Base-by-base conservation (phyloP, 2,113 vertebrate genomes). In the Ictalurus furcatus region DNA sequence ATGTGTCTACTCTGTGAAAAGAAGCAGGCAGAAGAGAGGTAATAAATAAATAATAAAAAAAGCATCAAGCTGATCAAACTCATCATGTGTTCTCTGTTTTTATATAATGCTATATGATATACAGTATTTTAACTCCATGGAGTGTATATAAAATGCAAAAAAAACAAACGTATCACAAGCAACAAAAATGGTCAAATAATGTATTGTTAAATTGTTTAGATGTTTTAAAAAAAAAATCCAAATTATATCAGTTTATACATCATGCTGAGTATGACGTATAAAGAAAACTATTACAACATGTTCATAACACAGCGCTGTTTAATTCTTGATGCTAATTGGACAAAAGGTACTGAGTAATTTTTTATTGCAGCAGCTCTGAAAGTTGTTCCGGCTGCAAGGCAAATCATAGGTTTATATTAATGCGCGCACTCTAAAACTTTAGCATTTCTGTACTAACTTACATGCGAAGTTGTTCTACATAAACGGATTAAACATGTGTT, bases 1-100 rank as follows among this genome's bases (percentile, higher is more conserved):
- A 97, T 96, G 93, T 92, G 96, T 81, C 96, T 99, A 88, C 92
- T 97, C 91, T 93, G 94, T 71, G 98, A 99, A 95, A 99, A 99
- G 93, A 96, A 97, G 23, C 93, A 96, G 90, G 97, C 98, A 0
- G 97, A 98, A 17, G 97, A 96, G 79, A 97, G 97, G 98, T 99
- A 89, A 48, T 48, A 48, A 48, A 48, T 65, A 8, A 44, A 17
- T 17, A 28, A 30, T 67, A 67, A 0, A 44, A 23, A 76, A 79
- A 28, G 44, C 37, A 25, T 25, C 37, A 76, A 12, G 16, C 16
- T 34, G 19, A 11, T 40, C 40, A 23, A 67, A 13, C 63, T n/a
- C 3, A 13, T 67, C 65, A n/a, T 67, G 28, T n/a, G 28, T 71
- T 34, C 13, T 71, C 1, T 34, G 11, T 71, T 71, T 54, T 34